phyloP scores from a whole-genome alignment of 2,797 vertebrate species.

The Florisuga fusca region DNA sequence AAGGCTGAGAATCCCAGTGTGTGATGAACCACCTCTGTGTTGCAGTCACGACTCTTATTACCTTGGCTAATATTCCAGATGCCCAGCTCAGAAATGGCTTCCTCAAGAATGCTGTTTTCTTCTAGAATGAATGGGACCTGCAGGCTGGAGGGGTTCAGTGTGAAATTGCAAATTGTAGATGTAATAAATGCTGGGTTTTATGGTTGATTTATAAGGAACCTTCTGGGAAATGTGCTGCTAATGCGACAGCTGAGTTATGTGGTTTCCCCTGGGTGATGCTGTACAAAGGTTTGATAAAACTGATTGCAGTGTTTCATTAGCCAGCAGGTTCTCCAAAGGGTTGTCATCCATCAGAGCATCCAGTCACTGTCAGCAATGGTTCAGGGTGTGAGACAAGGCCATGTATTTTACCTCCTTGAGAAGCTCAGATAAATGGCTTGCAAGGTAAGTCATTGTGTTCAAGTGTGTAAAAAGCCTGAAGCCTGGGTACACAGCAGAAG shows the following conservation, averaged over 20 bases:
- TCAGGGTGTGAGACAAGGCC: neutral
- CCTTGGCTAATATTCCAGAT: neutral
- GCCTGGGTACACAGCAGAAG: neutral
- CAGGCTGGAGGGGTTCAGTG: neutral
- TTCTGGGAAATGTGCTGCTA: neutral
- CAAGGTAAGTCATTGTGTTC: neutral
- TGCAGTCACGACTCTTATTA: neutral
- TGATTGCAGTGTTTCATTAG: neutral
- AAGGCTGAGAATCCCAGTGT: neutral
- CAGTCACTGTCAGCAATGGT: neutral
- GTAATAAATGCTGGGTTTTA: neutral
- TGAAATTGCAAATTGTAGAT: neutral
- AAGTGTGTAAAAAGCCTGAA: neutral
- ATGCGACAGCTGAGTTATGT: neutral
- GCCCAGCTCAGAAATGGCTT: neutral
- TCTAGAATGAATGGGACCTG: fast-evolving
- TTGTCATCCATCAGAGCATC: neutral
- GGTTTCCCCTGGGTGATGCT: neutral
- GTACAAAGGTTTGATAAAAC: neutral
- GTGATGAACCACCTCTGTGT: neutral
- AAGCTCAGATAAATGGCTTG: neutral
- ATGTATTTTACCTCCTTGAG: neutral
- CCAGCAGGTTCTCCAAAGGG: neutral
- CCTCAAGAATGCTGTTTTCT: neutral
- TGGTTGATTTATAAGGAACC: neutral